These are phyloP conservation scores for Anticlea derivata DNA, from an alignment of 2,888 invertebrate genomes.

Conservation along the genomic window DNA sequence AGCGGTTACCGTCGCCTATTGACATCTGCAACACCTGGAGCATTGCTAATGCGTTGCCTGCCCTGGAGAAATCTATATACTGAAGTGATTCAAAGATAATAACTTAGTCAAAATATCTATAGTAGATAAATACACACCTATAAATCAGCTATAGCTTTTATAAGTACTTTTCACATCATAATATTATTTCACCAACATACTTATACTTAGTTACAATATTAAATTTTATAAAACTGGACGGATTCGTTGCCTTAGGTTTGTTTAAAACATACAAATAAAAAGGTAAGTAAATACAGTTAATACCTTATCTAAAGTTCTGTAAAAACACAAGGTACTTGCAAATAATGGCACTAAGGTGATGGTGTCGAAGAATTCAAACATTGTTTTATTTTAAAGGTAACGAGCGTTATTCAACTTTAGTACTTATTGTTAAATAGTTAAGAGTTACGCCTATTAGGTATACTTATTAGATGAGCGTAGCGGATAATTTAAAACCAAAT, in stretches of 20 bases:
- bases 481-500: neutral
- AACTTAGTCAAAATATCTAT: no score
- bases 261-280: constrained; percentile 25
- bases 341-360: constrained; percentile 68
- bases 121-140: no score
- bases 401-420: constrained; percentile 32
- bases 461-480: neutral
- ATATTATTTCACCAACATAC: neutral
- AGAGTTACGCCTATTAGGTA: neutral
- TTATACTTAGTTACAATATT: constrained; percentile 12
- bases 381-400: constrained; percentile 50
- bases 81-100: no score
- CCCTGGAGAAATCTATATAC: no score
- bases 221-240: constrained; percentile 53
- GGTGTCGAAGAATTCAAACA: constrained; percentile 49
- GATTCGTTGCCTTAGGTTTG: constrained; percentile 62
- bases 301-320: constrained; percentile 46
- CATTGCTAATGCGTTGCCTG: no score
- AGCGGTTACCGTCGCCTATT: no score
- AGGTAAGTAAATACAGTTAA: constrained; percentile 32
- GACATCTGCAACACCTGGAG: no score
- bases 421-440: constrained; percentile 37
- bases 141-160: no score
- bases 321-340: constrained; percentile 55
- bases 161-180: no score